Evolutionary conservation across 2,113 vertebrate genomes (phyloP).

Genomic region (Tricholaema leucomelas): DNA sequence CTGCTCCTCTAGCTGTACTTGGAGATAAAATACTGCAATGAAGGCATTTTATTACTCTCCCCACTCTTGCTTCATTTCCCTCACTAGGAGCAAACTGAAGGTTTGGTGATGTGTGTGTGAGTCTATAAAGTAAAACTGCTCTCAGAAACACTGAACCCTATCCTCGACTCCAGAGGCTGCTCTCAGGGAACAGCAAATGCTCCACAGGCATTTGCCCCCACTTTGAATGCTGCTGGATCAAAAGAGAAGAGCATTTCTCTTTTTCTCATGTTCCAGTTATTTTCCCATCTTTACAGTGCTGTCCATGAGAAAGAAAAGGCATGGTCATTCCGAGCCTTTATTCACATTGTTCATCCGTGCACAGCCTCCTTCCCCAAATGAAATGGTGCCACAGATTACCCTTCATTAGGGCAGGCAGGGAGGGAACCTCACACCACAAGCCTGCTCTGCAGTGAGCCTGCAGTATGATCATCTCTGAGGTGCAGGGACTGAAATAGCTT

Average conservation of each 20-base stretch:
- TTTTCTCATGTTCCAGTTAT: background rate
- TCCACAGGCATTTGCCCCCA: background rate
- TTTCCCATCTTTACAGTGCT: background rate
- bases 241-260: background rate
- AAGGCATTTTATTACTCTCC: background rate
- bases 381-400: background rate
- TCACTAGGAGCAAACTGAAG: background rate
- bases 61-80: background rate
- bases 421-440: background rate
- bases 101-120: rapidly evolving
- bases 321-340: background rate
- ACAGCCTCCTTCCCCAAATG: background rate
- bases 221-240: background rate
- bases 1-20: background rate
- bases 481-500: background rate
- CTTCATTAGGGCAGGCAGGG: background rate
- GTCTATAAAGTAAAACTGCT: background rate
- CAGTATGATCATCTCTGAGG: rapidly evolving
- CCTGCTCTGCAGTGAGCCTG: background rate
- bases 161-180: background rate
- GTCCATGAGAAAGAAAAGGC: background rate
- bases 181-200: background rate
- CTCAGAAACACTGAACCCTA: background rate
- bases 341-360: background rate
- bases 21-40: background rate